phyloP scores from a whole-genome alignment of 2,113 vertebrate genomes.

The Phoxinus phoxinus region DNA sequence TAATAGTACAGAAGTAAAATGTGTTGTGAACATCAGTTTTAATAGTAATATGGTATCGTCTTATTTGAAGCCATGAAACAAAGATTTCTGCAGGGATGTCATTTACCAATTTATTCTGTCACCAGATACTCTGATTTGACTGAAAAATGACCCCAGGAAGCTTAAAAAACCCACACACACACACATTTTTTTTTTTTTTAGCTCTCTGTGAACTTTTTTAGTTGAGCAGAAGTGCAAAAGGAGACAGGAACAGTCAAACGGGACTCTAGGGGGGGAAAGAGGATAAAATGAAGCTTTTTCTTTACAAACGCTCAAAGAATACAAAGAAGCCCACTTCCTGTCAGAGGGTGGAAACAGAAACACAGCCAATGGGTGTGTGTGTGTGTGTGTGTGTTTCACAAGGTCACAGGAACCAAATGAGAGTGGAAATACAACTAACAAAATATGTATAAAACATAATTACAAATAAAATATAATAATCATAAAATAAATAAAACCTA shows the following conservation, averaged over 20 bases:
- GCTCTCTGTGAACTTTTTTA: neutral
- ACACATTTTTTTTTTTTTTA: neutral
- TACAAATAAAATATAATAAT: neutral
- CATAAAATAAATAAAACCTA: neutral
- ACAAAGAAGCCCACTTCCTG: neutral
- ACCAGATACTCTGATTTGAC: neutral
- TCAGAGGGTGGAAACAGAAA: neutral
- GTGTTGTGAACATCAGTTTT: neutral
- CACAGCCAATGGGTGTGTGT: neutral
- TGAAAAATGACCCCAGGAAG: neutral
- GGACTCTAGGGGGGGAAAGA: neutral
- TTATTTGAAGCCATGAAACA: neutral
- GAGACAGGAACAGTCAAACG: slow-evolving; percentile 13
- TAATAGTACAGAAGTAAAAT: too few species aligned
- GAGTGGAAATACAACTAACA: neutral
- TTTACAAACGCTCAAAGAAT: neutral
- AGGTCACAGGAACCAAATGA: neutral
- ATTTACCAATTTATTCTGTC: neutral
- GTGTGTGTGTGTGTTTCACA: neutral
- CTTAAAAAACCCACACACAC: neutral
- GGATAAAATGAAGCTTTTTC: neutral
- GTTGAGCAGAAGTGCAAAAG: neutral
- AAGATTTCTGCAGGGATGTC: neutral
- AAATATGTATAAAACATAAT: neutral
- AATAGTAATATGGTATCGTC: neutral